Base-by-base conservation (phyloP, 2,797 vertebrate species). In the Orestias chungarensis region DNA sequence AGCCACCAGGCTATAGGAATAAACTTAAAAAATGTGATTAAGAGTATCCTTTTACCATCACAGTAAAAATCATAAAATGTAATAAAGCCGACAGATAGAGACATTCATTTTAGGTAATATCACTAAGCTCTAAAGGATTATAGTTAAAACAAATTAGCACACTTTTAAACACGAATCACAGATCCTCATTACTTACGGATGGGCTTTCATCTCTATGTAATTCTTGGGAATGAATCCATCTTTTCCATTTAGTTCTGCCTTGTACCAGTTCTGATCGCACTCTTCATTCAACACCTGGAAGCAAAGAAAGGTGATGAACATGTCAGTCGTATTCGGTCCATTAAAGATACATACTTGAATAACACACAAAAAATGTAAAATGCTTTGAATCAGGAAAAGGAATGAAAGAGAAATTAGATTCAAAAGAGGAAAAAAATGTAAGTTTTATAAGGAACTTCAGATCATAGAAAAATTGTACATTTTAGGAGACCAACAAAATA, bases 221-320 rank as follows among this genome's bases (percentile, higher is more conserved):
- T 99, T 99, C 96, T 99, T 99, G 86, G 97, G 98, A 84, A 99
- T 99, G 93, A 99, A 99, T 90, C 98, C 97, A 0, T 99, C 97
- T 93, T 99, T 99, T 82, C 98, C 97, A 11, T 97, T 97, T 76
- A 98, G 96, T 77, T 99, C 98, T 83, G 98, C 97, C 88, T 99
- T 99, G 94, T 99, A 99, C 98, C 98, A 99, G 91, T 99, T 99
- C 93, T 99, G 97, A 93, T 99, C 97, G 38, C 97, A 99, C 90
- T 99, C 97, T 95, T 99, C 97, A 91, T 99, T 99, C 95, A 99
- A 97, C 94, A 99, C 97, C 97, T 99, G 9, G 62, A 14, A 77
- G 7, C 33, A 68, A 7, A 71, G 9, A 62, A 1, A 70, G 2
- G 3, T 4, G 9, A 4, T 4, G 2, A 27, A 23, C 11, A 43